Base-by-base conservation (phyloP, 2,113 vertebrate genomes). In the Benitochromis conjunctus region DNA sequence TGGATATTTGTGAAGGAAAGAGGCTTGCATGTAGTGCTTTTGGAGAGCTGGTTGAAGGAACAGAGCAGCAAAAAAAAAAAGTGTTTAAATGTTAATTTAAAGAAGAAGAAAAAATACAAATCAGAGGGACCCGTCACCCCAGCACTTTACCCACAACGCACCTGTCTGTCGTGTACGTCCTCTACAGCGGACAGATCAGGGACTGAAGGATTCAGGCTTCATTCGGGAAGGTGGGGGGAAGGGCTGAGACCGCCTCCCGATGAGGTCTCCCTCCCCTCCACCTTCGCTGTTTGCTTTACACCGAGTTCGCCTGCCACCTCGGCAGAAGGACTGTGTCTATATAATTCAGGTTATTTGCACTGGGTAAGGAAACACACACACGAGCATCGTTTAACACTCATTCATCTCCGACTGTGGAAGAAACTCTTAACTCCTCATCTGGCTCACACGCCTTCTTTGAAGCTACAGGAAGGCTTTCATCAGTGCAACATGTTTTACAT, bases 91-190 rank as follows among this genome's bases (percentile, higher is more conserved):
- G 60, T 91, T 82, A 71, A 87, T 87, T 90, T 89, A 89, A 94
- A 85, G 88, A 94, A 88, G 60, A 66, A 81, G 7, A 29, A 88
- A 71, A 5, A 71, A 51, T 48, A 48, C 46, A 29, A 71, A 43
- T 80, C 90, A 12, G 77, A 95, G 93, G 94, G 94, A 95, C 88
- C 89, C 83, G 24, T 92, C 87, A 92, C 92, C 94, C 93, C 94
- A 90, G 96, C 95, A 96, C 96, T 96, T 96, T 96, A 96, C 94
- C 94, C 94, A 92, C 83, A 88, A 94, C 81, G 34, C 95, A 90
- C 92, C 90, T 89, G 87, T 91, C 84, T 88, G 83, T 85, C 82
- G 31, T 53, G 71, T 77, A 71, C 9, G 66, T 88, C 83, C 84
- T 80, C 74, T 84, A 48, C 57, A 57, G 86, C 29, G 86, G 81